These are phyloP conservation scores for Biston betularia DNA, from an alignment of 2,888 invertebrate species.

Conservation along the genomic window DNA sequence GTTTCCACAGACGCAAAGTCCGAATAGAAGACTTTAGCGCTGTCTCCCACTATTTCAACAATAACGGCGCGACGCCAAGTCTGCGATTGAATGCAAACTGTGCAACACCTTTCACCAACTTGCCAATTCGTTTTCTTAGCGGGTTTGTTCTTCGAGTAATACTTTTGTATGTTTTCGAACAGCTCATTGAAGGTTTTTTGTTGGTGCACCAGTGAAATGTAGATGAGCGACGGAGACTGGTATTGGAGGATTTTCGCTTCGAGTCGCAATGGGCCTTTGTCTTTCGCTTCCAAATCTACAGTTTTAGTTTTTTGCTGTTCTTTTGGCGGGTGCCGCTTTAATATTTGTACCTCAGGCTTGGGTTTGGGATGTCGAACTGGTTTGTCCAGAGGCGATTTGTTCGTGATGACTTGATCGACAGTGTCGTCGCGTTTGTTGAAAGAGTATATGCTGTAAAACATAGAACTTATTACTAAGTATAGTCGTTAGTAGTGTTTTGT, in stretches of 20 bases:
- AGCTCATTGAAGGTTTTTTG: conserved; percentile 77
- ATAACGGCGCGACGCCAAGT: conserved; percentile 88
- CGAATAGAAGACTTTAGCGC: conserved; percentile 86
- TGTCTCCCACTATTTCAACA: conserved; percentile 66
- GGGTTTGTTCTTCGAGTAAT: conserved; percentile 69
- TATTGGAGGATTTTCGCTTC: conserved; percentile 81
- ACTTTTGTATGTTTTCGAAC: conserved; percentile 83
- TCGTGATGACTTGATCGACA: conserved; percentile 61
- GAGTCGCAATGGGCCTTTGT: conserved; percentile 80
- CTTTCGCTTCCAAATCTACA: conserved; percentile 69
- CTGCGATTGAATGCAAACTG: conserved; percentile 75
- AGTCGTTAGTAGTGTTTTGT: not conserved
- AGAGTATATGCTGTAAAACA: conserved; percentile 62
- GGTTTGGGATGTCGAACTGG: conserved; percentile 35
- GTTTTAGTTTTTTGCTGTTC: conserved; percentile 44
- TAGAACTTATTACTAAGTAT: not conserved
- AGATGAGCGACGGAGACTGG: conserved; percentile 86
- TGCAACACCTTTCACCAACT: conserved; percentile 80
- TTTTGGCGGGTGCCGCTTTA: conserved; percentile 51
- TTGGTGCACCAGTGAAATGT: conserved; percentile 82
- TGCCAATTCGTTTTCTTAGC: conserved; percentile 73
- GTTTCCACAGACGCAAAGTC: conserved; percentile 88
- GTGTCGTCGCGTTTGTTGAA: conserved; percentile 61
- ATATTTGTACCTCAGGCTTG: conserved; percentile 49
- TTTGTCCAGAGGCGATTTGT: conserved; percentile 58